Evolutionary conservation across 2,888 invertebrate genomes (phyloP).

Genomic region (Lagria hirta): DNA sequence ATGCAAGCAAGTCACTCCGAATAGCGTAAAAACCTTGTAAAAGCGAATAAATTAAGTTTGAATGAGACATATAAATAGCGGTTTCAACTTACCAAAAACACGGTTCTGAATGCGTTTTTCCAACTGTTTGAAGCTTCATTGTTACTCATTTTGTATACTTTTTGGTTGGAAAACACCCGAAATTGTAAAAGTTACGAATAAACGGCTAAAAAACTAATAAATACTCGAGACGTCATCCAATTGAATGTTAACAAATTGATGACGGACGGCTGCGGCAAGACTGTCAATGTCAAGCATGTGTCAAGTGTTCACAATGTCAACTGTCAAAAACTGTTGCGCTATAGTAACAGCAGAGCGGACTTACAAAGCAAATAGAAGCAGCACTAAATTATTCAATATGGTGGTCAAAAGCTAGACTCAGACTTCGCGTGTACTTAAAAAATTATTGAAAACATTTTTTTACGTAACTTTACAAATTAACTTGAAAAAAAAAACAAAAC

Average conservation of each 20-base stretch:
- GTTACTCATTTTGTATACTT: constrained; percentile 38
- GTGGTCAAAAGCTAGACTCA: too few relatives aligned
- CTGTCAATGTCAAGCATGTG: too few relatives aligned
- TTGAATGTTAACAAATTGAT: constrained; percentile 20
- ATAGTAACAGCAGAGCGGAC: too few relatives aligned
- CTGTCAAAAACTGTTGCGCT: too few relatives aligned
- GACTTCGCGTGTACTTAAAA: too few relatives aligned
- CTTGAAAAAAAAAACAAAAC: too few relatives aligned
- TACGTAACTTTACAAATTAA: too few relatives aligned
- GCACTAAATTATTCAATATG: too few relatives aligned
- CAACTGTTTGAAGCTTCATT: constrained; percentile 42
- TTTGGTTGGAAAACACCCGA: background rate
- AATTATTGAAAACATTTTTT: too few relatives aligned
- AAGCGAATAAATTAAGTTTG: background rate
- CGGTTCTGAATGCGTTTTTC: constrained; percentile 47
- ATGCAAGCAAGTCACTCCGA: background rate
- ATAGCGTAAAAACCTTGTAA: too few relatives aligned
- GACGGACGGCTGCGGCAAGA: constrained; percentile 3
- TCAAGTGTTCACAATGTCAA: constrained; percentile 1
- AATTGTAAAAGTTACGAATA: constrained; percentile 8
- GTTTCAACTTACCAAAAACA: constrained; percentile 50
- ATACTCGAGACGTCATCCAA: constrained; percentile 27
- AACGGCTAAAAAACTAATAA: constrained; percentile 11
- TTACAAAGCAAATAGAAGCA: too few relatives aligned
- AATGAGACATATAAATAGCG: background rate